phyloP scores from a whole-genome alignment of 2,797 vertebrate species.

The Cirrhinus molitorella region DNA sequence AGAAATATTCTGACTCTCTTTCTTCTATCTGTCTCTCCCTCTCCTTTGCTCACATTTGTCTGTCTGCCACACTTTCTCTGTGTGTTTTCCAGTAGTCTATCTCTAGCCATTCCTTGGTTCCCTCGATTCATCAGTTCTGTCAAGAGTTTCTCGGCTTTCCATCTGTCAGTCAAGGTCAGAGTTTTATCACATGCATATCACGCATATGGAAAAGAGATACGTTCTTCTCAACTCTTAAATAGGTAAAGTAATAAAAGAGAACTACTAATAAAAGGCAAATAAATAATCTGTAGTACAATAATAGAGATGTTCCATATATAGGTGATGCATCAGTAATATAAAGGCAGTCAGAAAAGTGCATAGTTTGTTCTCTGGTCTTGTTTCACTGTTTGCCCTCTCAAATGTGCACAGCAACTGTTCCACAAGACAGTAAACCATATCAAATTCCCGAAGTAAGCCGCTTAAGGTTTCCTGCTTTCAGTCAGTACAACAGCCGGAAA shows the following conservation, averaged over 20 bases:
- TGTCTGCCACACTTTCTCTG: conserved; percentile 15
- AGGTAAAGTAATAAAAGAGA: not conserved
- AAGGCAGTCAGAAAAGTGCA: not conserved
- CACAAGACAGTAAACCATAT: conserved; percentile 26
- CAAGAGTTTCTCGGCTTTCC: conserved; percentile 17
- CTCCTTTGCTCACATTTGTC: conserved; percentile 31
- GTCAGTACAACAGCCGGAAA: conserved; percentile 7
- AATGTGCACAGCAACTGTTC: conserved; percentile 31
- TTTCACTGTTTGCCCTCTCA: conserved; percentile 40
- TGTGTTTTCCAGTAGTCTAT: not conserved
- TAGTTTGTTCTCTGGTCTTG: not conserved
- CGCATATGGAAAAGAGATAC: not conserved
- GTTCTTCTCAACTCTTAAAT: not conserved
- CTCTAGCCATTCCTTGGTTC: not conserved
- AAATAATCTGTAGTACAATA: not conserved
- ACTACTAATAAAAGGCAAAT: not conserved
- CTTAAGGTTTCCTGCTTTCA: conserved; percentile 34
- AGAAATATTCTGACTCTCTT: conserved; percentile 54
- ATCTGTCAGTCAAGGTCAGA: conserved; percentile 38
- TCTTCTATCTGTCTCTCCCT: conserved; percentile 35
- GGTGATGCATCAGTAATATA: not conserved
- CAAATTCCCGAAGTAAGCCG: conserved; percentile 35
- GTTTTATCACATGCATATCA: not conserved
- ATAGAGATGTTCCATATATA: not conserved
- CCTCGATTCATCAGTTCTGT: not conserved